These are phyloP conservation scores for Cyclopterus lumpus DNA, from an alignment of 2,797 vertebrate species.

Conservation along the genomic window DNA sequence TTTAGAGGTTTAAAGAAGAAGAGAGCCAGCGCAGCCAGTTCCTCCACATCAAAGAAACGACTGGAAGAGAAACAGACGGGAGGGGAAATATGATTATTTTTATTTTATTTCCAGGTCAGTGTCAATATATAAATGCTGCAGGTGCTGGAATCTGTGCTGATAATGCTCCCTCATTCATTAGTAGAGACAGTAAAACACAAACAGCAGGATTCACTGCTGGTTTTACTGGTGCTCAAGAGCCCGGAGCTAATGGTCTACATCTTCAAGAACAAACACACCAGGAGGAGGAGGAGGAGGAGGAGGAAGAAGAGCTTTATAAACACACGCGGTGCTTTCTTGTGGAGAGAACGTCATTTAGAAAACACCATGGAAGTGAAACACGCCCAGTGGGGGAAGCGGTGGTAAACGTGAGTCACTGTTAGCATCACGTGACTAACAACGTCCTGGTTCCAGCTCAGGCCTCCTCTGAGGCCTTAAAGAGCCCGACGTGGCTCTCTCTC, in stretches of 20 bases:
- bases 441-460: too few species aligned
- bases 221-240: too few species aligned
- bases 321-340: not conserved
- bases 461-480: slow-evolving; percentile 23
- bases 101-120: slow-evolving; percentile 16
- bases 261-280: not conserved
- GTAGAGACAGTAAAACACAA: not conserved
- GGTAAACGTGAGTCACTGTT: too few species aligned
- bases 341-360: not conserved
- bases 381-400: not conserved
- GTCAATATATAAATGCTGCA: not conserved
- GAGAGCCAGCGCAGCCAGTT: slow-evolving; percentile 42
- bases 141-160: slow-evolving; percentile 30
- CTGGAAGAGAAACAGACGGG: slow-evolving; percentile 46
- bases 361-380: not conserved
- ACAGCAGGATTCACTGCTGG: too few species aligned
- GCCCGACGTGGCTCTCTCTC: not conserved
- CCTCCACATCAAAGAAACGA: slow-evolving; percentile 71
- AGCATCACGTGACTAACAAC: too few species aligned
- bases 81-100: slow-evolving; percentile 11
- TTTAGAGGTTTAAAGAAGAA: slow-evolving; percentile 51
- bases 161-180: not conserved
- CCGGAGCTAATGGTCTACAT: not conserved
- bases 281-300: not conserved
- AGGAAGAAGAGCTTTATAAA: not conserved